Evolutionary conservation across 2,888 invertebrate genomes (phyloP).

Genomic region (Macrophya annulata): DNA sequence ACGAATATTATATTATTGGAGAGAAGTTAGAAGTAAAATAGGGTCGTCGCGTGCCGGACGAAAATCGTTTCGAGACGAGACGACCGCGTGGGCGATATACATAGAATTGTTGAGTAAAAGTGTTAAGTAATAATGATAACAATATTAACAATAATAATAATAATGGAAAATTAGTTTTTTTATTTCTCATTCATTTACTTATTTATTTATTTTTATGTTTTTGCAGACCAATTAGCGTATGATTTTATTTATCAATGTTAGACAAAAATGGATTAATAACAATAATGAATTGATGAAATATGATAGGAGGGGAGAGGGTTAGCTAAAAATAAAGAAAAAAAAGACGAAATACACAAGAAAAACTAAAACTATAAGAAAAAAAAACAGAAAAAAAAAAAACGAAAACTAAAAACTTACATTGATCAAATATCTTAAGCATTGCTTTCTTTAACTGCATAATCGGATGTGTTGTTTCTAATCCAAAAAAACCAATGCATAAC

Average conservation of each 20-base stretch:
- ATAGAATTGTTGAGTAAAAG: constrained; percentile 6
- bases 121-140: background rate
- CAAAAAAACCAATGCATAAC: constrained; percentile 51
- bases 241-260: too few species aligned
- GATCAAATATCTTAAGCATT: constrained; percentile 75
- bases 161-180: too few species aligned
- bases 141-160: background rate
- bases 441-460: constrained; percentile 76
- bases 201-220: background rate
- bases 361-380: background rate
- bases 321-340: too few species aligned
- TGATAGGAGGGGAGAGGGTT: too few species aligned
- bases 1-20: background rate
- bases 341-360: too few species aligned
- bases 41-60: constrained; percentile 35
- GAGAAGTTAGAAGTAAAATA: background rate
- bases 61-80: constrained; percentile 11
- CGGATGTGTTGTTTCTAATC: constrained; percentile 63
- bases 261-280: too few species aligned
- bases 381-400: background rate
- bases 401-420: constrained; percentile 69
- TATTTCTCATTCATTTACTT: too few species aligned
- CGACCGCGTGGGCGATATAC: constrained; percentile 13
- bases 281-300: too few species aligned
- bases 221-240: too few species aligned